These are phyloP conservation scores for Psix sp. DNA, from an alignment of 1,140 invertebrate genomes.

Conservation along the genomic window DNA sequence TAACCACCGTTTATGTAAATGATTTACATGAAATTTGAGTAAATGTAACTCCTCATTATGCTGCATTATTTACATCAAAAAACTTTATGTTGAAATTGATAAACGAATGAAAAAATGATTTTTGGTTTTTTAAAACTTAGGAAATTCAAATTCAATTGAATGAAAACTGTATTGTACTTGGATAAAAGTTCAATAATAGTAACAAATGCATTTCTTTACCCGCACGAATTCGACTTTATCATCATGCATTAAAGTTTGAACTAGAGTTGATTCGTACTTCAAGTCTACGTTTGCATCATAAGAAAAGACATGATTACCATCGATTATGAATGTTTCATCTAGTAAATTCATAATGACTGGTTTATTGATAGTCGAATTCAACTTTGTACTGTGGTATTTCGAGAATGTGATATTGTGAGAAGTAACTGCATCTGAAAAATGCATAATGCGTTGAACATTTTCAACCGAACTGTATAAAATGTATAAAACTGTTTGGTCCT, in stretches of 20 bases:
- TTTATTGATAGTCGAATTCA: background rate
- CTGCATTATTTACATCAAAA: too few species aligned
- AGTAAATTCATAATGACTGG: constrained; percentile 11
- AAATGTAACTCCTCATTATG: too few species aligned
- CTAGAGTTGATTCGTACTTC: constrained; percentile 9
- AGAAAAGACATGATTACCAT: constrained; percentile 14
- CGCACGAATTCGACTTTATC: constrained; percentile 16
- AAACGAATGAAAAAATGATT: too few species aligned
- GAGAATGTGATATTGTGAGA: background rate
- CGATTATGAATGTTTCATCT: constrained; percentile 20
- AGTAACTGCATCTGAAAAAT: background rate
- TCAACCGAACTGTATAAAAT: background rate
- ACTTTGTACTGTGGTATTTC: background rate
- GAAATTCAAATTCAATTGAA: too few species aligned
- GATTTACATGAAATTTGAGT: too few species aligned
- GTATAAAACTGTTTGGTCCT: constrained; percentile 2
- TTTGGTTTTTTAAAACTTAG: too few species aligned
- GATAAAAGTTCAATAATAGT: too few species aligned
- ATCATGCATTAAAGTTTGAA: constrained; percentile 13
- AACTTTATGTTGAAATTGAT: too few species aligned
- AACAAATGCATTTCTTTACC: too few species aligned
- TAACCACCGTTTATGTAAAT: too few species aligned
- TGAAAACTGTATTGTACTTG: too few species aligned
- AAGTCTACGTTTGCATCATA: constrained; percentile 11
- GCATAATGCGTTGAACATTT: background rate